Conservation (phyloP, 2,113 vertebrate species). For the Aegotheles bennettii region DNA sequence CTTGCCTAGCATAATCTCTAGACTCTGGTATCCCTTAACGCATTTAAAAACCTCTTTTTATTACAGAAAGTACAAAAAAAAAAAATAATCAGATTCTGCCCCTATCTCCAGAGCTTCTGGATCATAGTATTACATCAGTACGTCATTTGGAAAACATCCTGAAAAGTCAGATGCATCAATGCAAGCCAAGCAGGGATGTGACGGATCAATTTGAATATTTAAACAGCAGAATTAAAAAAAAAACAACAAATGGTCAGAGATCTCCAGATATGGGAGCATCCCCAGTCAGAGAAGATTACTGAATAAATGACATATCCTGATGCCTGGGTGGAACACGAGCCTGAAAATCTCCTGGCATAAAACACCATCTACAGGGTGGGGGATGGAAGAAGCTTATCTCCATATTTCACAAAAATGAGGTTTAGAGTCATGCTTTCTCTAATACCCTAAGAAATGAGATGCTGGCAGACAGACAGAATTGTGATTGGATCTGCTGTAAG, state of each 20-base stretch:
- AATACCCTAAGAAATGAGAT: neutral
- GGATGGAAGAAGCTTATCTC: neutral
- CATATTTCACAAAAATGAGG: neutral
- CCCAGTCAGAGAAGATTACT: neutral
- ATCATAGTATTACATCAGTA: neutral
- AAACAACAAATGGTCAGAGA: neutral
- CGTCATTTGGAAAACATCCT: conserved; percentile 7
- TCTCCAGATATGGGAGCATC: neutral
- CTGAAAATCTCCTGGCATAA: neutral
- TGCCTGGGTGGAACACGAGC: neutral
- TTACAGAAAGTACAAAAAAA: neutral
- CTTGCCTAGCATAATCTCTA: neutral
- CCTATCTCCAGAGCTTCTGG: neutral
- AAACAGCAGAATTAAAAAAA: neutral
- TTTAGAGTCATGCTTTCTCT: neutral
- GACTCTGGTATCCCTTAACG: neutral
- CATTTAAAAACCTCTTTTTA: neutral
- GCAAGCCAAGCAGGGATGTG: conserved; percentile 13
- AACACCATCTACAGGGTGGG: neutral
- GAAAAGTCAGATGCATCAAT: neutral
- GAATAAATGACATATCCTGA: neutral
- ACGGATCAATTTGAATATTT: neutral
- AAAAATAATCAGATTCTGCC: neutral
- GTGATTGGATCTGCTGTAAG: neutral
- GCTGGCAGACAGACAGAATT: neutral